A percentile compares a stretch with the other conserved stretches of the same genome.
These are phyloP conservation scores for Xestia rhomboidea DNA, from an alignment of 2,888 invertebrate genomes.

Conservation along the genomic window DNA sequence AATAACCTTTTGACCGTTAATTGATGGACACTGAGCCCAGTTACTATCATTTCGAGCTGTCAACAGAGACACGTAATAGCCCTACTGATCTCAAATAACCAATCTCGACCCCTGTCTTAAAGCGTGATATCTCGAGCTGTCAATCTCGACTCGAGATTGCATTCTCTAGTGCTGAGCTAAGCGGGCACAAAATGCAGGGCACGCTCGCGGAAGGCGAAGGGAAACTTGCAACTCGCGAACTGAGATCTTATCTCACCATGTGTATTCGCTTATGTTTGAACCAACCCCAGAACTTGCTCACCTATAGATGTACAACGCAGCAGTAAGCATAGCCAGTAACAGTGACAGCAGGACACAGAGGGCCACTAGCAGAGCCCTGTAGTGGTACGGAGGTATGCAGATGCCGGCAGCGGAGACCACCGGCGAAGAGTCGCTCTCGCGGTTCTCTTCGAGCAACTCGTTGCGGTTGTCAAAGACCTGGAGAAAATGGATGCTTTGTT, in stretches of 20 bases:
- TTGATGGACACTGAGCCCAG: too few species aligned
- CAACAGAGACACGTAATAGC: too few species aligned
- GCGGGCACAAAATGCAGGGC: neutral
- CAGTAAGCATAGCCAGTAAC: constrained; percentile 93
- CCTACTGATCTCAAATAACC: neutral
- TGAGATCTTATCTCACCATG: neutral
- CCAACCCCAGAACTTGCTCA: constrained; percentile 70
- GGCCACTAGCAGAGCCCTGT: constrained; percentile 95
- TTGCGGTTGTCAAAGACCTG: constrained; percentile 96
- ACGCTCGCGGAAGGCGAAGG: neutral
- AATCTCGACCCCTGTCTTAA: neutral
- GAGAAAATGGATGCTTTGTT: constrained; percentile 8
- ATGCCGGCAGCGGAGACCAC: constrained; percentile 92
- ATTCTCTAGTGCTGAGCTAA: neutral
- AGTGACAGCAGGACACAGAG: constrained; percentile 94
- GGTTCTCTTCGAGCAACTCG: constrained; percentile 93
- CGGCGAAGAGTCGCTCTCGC: constrained; percentile 92
- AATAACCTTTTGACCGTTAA: too few species aligned
- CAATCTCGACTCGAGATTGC: neutral
- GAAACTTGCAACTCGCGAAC: neutral
- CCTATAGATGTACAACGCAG: constrained; percentile 95
- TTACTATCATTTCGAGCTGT: too few species aligned
- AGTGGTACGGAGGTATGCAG: constrained; percentile 95
- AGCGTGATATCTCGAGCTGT: neutral
- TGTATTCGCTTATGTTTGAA: neutral